Base-by-base conservation (phyloP, 2,113 vertebrate genomes). In the Rhinoderma darwinii region DNA sequence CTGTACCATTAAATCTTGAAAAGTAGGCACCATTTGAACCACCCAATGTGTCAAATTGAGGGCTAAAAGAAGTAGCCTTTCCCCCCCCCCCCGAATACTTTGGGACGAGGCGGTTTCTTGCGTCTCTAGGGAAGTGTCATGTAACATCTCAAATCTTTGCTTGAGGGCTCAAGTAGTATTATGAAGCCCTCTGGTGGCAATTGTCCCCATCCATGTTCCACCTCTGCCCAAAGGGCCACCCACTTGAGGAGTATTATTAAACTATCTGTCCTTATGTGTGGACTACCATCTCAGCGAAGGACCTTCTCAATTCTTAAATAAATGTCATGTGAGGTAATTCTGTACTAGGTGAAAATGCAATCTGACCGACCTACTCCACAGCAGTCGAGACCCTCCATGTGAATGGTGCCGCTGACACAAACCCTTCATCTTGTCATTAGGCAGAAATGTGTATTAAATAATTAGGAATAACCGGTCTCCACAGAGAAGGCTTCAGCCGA, bases 391-490 rank as follows among this genome's bases (percentile, higher is more conserved):
- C 68, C 35, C 17, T 41, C 18, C 35, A 72, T 10, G 27, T 41
- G 35, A 72, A 25, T 12, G 20, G 35, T 12, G 14, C 63, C 6
- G 63, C n/a, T 7, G 30, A 32, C 30, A 66, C 32, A 30, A 7
- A 2, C 27, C n/a, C 61, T 14, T 63, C 61, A 30, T 63, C 61
- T 15, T 15, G 61, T 63, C 61, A 63, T 30, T 5, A 6, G 63
- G 11, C 14, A 66, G 63, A 35, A 66, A 35, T 15, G 17, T 59
- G 20, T 41, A 72, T 72, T 7, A 72, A 72, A 72, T 72, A 72
- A 72, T 41, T 72, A 72, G 37, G 37, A 72, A 72, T 25, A 72
- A 72, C 22, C 41, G 44, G 39, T 75, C 73, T 75, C 41, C n/a
- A 75, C 44, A 75, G 41, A 44, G 27, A 75, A 41, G 37, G 14